Base-by-base conservation (phyloP, 2,113 vertebrate species). In the Elachura formosa region DNA sequence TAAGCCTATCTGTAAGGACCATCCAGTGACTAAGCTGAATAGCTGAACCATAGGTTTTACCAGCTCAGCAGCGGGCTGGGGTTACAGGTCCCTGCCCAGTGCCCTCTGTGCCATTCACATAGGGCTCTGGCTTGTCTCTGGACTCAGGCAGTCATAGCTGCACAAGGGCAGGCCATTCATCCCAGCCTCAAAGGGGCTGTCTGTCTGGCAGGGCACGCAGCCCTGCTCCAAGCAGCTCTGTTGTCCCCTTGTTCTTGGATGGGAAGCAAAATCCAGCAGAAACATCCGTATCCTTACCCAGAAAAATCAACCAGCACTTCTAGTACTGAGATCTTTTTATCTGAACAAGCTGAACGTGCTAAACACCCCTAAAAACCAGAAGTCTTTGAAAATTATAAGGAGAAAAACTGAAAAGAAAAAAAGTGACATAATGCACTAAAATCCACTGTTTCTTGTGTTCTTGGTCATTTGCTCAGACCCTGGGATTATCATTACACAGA, bases 141-240 rank as follows among this genome's bases (percentile, higher is more conserved):
- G 34, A 41, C 26, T 63, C 46, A 41, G n/a, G 64, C 87, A 77
- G 59, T 12, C 48, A 14, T 0, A 0, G 75, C 74, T 69, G 67
- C 78, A 85, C 75, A 90, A 90, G 62, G 41, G 45, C 67, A 90
- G 67, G 40, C 87, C 85, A 86, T 87, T 93, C 85, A 93, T 64
- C 40, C 21, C 78, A 85, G 71, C 75, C 51, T 71, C 75, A 85
- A 85, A 90, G 63, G 48, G 56, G 68, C 68, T 46, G 66, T 43
- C 69, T 93, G 88, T 76, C 90, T 10, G 4, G 45, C 58, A 91
- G 52, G 18, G 38, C 78, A 69, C 0, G 0, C 74, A 83, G 69
- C 5, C 0, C 46, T 40, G 64, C 78, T 80, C 69, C 89, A 51
- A 63, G 52, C 54, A 91, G 71, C 66, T 87, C 78, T 89, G 85